Conservation (phyloP, 2,113 vertebrate species). For the Neodon shergylaensis region DNA sequence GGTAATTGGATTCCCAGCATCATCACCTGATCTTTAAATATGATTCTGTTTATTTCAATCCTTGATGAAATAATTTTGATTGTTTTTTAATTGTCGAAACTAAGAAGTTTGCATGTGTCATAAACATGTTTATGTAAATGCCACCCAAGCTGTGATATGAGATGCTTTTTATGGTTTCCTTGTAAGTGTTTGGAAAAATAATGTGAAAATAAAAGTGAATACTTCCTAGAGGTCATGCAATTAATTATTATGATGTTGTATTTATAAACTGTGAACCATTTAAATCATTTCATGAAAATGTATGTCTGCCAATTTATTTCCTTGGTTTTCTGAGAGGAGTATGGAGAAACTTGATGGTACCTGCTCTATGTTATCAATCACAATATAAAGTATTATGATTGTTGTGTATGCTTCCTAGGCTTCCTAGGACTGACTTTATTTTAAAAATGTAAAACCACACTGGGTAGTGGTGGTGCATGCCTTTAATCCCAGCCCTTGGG, state of each 20-base stretch:
- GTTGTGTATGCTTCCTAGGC: not conserved
- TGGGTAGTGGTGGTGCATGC: accelerated
- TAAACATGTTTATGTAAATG: not conserved
- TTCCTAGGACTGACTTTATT: not conserved
- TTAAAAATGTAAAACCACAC: not conserved
- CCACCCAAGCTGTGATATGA: not conserved
- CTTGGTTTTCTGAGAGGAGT: not conserved
- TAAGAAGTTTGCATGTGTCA: not conserved
- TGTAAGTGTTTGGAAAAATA: not conserved
- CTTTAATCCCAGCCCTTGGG: too few species aligned
- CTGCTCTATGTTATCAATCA: not conserved
- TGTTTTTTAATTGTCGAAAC: not conserved
- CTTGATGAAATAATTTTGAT: not conserved
- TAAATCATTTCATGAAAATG: not conserved
- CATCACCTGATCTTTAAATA: not conserved
- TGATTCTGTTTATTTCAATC: not conserved
- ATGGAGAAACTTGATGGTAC: not conserved
- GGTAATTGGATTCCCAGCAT: not conserved
- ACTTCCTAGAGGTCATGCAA: not conserved
- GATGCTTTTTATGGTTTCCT: not conserved
- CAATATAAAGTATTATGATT: not conserved
- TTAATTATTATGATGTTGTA: not conserved
- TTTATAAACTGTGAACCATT: not conserved
- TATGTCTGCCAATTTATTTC: not conserved
- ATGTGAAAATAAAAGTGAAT: not conserved